A percentile compares a stretch with the other conserved stretches of the same genome.
Conservation (phyloP, 2,113 vertebrate species). For the Eubucco bourcierii region DNA sequence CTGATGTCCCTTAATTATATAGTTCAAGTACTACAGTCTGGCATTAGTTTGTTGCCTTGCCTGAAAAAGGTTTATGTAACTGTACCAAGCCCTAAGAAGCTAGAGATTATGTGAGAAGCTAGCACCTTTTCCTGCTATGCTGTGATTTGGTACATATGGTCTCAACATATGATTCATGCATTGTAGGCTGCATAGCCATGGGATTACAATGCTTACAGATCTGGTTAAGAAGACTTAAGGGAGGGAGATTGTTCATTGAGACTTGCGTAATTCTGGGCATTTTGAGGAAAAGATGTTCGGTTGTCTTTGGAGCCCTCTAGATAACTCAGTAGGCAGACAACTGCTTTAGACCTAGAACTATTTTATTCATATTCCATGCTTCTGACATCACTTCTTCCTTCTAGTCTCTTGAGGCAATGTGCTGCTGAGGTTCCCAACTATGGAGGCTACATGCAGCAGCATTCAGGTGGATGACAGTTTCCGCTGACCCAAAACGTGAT, state of each 20-base stretch:
- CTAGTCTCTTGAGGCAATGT: not conserved
- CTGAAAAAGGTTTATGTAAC: not conserved
- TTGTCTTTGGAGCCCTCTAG: not conserved
- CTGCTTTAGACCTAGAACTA: not conserved
- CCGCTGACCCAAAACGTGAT: not conserved
- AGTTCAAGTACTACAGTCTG: not conserved
- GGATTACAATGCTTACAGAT: not conserved
- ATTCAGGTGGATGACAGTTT: not conserved
- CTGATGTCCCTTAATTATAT: not conserved
- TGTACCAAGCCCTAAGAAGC: not conserved
- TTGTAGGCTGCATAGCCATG: not conserved
- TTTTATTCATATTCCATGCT: not conserved
- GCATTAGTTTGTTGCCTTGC: not conserved
- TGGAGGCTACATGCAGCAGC: not conserved
- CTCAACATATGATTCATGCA: fast-evolving
- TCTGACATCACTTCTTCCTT: not conserved
- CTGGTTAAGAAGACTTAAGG: not conserved
- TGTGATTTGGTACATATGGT: not conserved
- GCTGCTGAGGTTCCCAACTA: not conserved
- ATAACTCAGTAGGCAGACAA: not conserved
- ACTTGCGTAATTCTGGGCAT: not conserved
- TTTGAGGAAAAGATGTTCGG: not conserved
- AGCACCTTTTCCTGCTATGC: not conserved
- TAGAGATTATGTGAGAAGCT: not conserved
- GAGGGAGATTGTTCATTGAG: not conserved